Evolutionary conservation across 2,113 vertebrate species (phyloP).

Genomic region (Glaucidium brasilianum): DNA sequence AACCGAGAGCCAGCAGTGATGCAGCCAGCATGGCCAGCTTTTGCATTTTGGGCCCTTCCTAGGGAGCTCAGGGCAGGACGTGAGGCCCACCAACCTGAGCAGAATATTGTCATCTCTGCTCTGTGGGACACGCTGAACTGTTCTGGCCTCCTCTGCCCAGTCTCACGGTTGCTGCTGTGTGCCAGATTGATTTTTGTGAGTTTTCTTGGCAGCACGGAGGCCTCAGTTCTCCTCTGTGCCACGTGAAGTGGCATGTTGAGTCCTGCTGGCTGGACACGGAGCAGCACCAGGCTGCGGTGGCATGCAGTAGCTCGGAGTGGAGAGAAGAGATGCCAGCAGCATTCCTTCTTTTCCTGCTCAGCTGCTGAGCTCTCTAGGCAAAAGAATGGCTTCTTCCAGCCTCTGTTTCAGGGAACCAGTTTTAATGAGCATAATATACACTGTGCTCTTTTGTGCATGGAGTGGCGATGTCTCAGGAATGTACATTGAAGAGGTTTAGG

Average conservation of each 20-base stretch:
- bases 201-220: not conserved
- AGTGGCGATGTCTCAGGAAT: not conserved
- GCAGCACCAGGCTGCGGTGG: not conserved
- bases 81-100: not conserved
- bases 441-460: not conserved
- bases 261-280: fast-evolving
- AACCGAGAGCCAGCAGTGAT: not conserved
- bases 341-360: not conserved
- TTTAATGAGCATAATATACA: not conserved
- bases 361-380: not conserved
- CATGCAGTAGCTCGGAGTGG: fast-evolving
- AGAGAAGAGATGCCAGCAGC: not conserved
- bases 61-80: not conserved
- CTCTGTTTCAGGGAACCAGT: not conserved
- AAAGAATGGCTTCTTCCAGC: not conserved
- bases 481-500: not conserved
- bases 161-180: not conserved
- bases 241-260: fast-evolving
- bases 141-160: not conserved
- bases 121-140: not conserved
- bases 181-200: not conserved
- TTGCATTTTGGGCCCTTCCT: not conserved
- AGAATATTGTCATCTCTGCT: not conserved
- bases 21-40: not conserved
- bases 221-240: not conserved